Evolutionary conservation across 2,888 invertebrate genomes (phyloP), one percentile per base, ranked within the genome.

Genomic region (Penaeus monodon): DNA sequence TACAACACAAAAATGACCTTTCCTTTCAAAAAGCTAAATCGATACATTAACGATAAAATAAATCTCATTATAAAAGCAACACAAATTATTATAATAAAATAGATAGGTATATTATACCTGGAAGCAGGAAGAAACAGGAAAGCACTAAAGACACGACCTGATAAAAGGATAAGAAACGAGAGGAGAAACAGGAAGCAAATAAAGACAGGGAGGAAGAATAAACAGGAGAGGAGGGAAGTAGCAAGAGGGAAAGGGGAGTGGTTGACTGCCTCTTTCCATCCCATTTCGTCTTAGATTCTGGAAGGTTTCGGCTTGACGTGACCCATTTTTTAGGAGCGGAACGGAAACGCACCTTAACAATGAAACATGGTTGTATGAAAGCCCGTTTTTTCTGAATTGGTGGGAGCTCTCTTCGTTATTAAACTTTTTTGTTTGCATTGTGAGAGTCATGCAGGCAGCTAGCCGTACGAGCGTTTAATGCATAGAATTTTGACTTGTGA

Each of bases 401-500:
- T 38, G 76, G 57, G 22, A 44, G 76, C 76, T 76, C 76, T 76
- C 49, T 76, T 76, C 76, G 44, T 76, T 76, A 76, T 76, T 76
- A 76, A 76, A 76, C 24, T 44, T n/a, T 20, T 24, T n/a, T 49
- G 44, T 44, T 76, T 44, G 76, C 76, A 76, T 76, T 76, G 38
- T 44, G 44, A 22, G 44, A 44, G 22, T 76, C 76, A 76, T 44
- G 76, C 76, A 44, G 76, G 76, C 44, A 22, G 20, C 44, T 44
- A 12, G n/a, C 4, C 76, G 22, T n/a, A 38, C 38, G 17, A 24
- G 22, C 76, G 76, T 76, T 76, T 76, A 49, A 76, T 38, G 76
- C 44, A 76, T 22, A n/a, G 76, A 22, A 38, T 24, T 44, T 57
- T 57, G 57, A 57, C 57, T 57, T 57, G 57, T 57, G 57, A 57